Evolutionary conservation across 2,888 invertebrate species (phyloP), one percentile per base, ranked within the genome.

Genomic region (Aethes cnicana): DNA sequence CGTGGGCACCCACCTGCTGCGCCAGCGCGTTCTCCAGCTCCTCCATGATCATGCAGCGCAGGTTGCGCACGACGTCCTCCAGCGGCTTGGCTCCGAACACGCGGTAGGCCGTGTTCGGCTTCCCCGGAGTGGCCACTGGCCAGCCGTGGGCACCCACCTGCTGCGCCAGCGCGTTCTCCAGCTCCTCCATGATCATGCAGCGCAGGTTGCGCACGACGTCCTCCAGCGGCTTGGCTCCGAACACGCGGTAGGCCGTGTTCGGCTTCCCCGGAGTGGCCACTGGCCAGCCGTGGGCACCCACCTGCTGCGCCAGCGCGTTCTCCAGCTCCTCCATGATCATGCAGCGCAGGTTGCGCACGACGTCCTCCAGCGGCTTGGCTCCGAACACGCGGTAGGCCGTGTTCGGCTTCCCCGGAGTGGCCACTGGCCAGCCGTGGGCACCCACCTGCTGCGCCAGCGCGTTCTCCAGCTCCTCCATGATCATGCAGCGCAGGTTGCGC

Each of bases 381-480:
- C 98, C 96, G 80, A 98, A 98, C 62, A 98, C 98, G 84, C 98
- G 97, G 88, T 97, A 98, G 76, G 97, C 97, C 53, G 97, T 97
- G 86, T 96, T 96, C 61, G 97, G 96, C 87, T 98, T 98, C 41
- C 98, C 98, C 0, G n/a, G n/a, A n/a, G n/a, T n/a, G n/a, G n/a
- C n/a, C n/a, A n/a, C n/a, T n/a, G n/a, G 6, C 14, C n/a, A 20
- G 17, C 18, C 37, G 32, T 53, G 54, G 56, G 61, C 68, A n/a
- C n/a, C n/a, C 77, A 88, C 88, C 88, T 98, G 98, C 72, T 97
- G 97, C 5, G 97, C 97, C 57, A 98, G 89, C 8, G 97, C 97
- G 72, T 94, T 94, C 81, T 98, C 98, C 58, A 98, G 89, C 74
- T 98, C 98, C 77, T 97, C 96, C 96, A 98, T 97, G 67, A 98